phyloP scores from a whole-genome alignment of 2,113 vertebrate genomes.

The Laterallus jamaicensis region DNA sequence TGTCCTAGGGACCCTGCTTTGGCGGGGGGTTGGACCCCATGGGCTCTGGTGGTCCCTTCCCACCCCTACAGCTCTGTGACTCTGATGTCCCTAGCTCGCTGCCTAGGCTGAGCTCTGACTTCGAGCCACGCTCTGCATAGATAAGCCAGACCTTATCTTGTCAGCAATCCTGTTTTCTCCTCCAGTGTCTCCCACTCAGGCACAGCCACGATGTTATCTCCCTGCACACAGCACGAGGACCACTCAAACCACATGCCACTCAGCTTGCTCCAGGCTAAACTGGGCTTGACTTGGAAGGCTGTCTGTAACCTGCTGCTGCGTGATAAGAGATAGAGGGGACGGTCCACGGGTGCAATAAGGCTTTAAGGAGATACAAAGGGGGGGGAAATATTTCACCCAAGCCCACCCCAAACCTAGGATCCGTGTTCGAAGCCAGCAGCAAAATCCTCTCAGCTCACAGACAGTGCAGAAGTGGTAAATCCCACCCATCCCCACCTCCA shows the following conservation, averaged over 20 bases:
- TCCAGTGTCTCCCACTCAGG: background rate
- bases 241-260: background rate
- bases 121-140: background rate
- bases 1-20: too few relatives aligned
- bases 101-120: background rate
- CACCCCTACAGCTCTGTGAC: too few relatives aligned
- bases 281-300: background rate
- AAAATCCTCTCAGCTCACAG: background rate
- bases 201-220: background rate
- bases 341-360: background rate
- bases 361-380: background rate
- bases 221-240: background rate
- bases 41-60: too few relatives aligned
- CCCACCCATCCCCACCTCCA: background rate
- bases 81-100: background rate
- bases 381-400: background rate
- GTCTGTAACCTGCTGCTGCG: background rate
- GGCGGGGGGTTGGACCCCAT: too few relatives aligned
- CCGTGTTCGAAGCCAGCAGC: background rate
- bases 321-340: background rate
- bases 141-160: background rate
- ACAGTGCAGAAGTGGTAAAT: background rate
- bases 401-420: background rate
- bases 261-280: background rate
- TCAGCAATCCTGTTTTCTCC: background rate